Evolutionary conservation across 2,113 vertebrate species (phyloP).

Genomic region (Embiotoca jacksoni): DNA sequence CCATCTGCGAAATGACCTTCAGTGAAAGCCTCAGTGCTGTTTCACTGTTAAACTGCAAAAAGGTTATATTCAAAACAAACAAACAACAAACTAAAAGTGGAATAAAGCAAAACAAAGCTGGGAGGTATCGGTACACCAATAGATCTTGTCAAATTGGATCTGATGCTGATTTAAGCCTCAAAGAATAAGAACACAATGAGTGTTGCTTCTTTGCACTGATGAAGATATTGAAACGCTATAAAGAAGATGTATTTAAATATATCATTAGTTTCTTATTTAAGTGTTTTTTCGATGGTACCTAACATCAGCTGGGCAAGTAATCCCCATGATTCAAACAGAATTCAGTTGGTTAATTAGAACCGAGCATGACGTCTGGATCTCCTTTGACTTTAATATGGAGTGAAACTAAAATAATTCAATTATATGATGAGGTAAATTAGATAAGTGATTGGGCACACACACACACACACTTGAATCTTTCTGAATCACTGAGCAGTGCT

Average conservation of each 20-base stretch:
- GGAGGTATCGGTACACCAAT: neutral
- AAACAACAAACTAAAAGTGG: neutral
- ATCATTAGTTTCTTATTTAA: slow-evolving; percentile 7
- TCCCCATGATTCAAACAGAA: slow-evolving; percentile 33
- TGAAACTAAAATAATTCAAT: slow-evolving; percentile 54
- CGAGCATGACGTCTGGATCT: slow-evolving; percentile 15
- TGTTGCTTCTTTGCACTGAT: neutral
- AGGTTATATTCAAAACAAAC: neutral
- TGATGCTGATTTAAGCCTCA: neutral
- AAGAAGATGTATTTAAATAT: neutral
- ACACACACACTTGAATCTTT: neutral
- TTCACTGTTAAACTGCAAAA: neutral
- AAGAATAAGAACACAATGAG: neutral
- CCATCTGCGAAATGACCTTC: slow-evolving; percentile 37
- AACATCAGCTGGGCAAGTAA: slow-evolving; percentile 12
- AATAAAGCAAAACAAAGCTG: neutral
- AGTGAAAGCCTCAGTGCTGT: slow-evolving; percentile 12
- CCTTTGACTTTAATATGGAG: slow-evolving; percentile 43
- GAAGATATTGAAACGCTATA: neutral
- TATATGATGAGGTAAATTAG: slow-evolving; percentile 50
- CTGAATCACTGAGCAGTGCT: slow-evolving; percentile 13
- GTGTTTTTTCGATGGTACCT: slow-evolving; percentile 21
- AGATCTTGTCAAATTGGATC: neutral
- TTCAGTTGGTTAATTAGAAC: slow-evolving; percentile 39
- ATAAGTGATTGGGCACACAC: slow-evolving; percentile 29